phyloP scores from a whole-genome alignment of 2,113 vertebrate species.

The Drymodes brunneopygia region DNA sequence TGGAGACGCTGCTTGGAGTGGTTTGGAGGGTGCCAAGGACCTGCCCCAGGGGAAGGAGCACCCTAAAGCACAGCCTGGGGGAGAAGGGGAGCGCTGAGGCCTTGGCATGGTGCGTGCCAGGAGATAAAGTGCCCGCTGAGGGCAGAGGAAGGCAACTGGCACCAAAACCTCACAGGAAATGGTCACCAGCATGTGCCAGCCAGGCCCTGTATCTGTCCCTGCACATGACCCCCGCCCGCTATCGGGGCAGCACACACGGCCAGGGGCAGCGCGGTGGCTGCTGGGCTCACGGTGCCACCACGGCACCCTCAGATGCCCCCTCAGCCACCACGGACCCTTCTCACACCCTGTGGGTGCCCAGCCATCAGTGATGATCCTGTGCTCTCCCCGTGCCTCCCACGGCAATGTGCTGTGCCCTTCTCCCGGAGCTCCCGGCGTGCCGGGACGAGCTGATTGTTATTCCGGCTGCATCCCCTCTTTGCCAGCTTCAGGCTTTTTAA shows the following conservation, averaged over 20 bases:
- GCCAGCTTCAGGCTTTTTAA: not conserved
- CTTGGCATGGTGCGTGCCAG: rapidly evolving
- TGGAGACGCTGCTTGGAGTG: rapidly evolving
- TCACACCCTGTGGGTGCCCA: not conserved
- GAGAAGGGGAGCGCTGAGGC: rapidly evolving
- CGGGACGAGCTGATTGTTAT: not conserved
- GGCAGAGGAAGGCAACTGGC: not conserved
- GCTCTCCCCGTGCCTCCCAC: not conserved
- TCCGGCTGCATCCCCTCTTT: not conserved
- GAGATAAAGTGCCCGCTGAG: not conserved
- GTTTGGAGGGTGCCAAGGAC: not conserved
- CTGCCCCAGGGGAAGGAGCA: not conserved
- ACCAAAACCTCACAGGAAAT: not conserved
- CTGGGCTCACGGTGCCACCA: rapidly evolving
- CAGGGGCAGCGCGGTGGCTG: rapidly evolving
- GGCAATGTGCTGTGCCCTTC: rapidly evolving
- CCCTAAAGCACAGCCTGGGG: not conserved
- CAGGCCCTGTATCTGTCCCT: not conserved
- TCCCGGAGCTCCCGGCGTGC: not conserved
- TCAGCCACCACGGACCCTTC: rapidly evolving
- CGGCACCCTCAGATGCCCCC: not conserved
- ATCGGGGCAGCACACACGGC: rapidly evolving
- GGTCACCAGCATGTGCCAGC: not conserved
- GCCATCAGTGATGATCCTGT: rapidly evolving
- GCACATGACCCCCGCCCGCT: rapidly evolving